A percentile compares a stretch with the other conserved stretches of the same genome.
Evolutionary conservation across 2,797 vertebrate genomes (phyloP).

Genomic region (Merluccius polli): DNA sequence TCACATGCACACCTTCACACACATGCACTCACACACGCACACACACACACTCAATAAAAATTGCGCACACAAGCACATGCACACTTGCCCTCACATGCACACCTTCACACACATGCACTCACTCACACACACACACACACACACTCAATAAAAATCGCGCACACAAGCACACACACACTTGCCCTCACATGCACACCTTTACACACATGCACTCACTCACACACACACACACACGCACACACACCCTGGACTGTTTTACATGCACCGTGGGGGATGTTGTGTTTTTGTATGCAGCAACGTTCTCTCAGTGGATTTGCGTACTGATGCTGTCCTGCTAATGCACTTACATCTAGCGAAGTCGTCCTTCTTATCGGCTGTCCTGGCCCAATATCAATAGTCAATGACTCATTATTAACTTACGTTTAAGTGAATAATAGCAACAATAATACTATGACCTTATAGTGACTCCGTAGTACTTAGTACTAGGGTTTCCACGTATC

Average conservation of each 20-base stretch:
- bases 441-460: conserved; percentile 7
- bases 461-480: conserved; percentile 31
- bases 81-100: neutral
- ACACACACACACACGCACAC: neutral
- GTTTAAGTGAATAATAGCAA: neutral
- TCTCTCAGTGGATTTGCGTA: conserved; percentile 51
- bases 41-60: no score
- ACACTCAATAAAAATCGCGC: no score
- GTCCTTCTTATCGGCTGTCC: conserved; percentile 46
- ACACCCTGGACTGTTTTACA: conserved; percentile 18
- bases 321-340: conserved; percentile 56
- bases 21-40: no score
- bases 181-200: neutral
- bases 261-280: conserved; percentile 42
- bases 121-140: no score
- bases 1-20: no score
- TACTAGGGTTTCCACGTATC: neutral
- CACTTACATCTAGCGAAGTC: conserved; percentile 49
- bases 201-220: neutral
- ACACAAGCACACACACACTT: conserved; percentile 18
- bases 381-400: neutral
- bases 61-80: neutral
- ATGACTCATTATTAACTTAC: conserved; percentile 34
- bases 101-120: no score
- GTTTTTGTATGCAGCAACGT: conserved; percentile 43